Conservation (phyloP, 2,113 vertebrate genomes). For the Brachyistius frenatus region DNA sequence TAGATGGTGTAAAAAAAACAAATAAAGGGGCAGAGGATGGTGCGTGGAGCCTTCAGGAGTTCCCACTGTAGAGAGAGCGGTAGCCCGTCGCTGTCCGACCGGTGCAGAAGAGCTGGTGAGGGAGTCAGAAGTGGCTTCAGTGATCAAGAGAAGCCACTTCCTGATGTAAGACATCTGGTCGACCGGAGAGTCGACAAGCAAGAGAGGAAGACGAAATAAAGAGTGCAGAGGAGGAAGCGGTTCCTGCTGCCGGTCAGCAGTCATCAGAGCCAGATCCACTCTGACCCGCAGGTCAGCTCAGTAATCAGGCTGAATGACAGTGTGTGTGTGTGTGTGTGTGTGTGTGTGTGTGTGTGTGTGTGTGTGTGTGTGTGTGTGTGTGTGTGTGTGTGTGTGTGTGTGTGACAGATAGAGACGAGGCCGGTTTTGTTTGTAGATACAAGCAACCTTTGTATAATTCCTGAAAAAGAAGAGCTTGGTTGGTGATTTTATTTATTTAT, state of each 20-base stretch:
- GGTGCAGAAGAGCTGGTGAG: slow-evolving; percentile 46
- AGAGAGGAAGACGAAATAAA: slow-evolving; percentile 24
- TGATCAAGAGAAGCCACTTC: slow-evolving; percentile 65
- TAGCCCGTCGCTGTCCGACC: slow-evolving; percentile 11
- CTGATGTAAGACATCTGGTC: slow-evolving; percentile 75
- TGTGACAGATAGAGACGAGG: neutral
- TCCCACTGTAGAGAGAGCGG: neutral
- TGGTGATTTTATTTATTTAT: neutral
- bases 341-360: slow-evolving; percentile 6
- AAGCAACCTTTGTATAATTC: slow-evolving; percentile 41
- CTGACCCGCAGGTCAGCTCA: slow-evolving; percentile 74
- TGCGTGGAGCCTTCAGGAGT: slow-evolving; percentile 1
- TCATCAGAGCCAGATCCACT: slow-evolving; percentile 75
- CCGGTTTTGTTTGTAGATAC: slow-evolving; percentile 29
- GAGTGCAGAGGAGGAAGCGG: slow-evolving; percentile 50
- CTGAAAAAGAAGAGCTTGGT: slow-evolving; percentile 11
- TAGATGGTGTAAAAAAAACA: neutral
- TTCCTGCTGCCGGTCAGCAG: slow-evolving; percentile 77
- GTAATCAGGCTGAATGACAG: slow-evolving; percentile 79
- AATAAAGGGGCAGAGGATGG: neutral
- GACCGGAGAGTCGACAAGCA: slow-evolving; percentile 13
- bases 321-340: slow-evolving; percentile 20
- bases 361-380: slow-evolving; percentile 6
- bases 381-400: neutral
- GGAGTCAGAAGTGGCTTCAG: slow-evolving; percentile 46